Evolutionary conservation across 2,113 vertebrate species (phyloP), one percentile per base, ranked within the genome.

Genomic region (Solea senegalensis): DNA sequence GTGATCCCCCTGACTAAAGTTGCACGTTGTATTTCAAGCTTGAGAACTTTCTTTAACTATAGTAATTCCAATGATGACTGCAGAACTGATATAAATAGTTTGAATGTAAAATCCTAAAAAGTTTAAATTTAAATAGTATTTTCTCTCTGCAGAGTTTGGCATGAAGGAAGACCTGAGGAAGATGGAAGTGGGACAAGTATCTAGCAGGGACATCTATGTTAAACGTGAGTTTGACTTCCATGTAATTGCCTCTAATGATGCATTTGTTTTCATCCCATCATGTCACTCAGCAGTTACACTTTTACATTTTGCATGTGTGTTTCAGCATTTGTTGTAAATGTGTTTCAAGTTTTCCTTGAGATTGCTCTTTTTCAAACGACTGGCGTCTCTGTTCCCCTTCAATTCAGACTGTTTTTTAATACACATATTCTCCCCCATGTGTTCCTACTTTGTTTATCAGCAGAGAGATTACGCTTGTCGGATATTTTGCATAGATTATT

Each of bases 141-240:
- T 89, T 56, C 3, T 93, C 7, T 92, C 85, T 90, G 58, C 93
- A 99, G 97, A 99, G 67, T 99, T 98, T 1, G 97, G 97, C 0
- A 95, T 97, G 72, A 96, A 92, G 44, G 97, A 98, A 48, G 97
- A 98, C 84, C 65, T 96, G 71, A 81, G 96, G 86, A 97, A 96
- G 80, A 28, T 98, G 92, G 98, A 99, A 90, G 94, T 95, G 74
- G 94, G 93, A 0, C 97, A 96, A 0, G 92, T 97, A 61, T 96
- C 96, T 44, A 97, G 96, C 76, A 91, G 93, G 73, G 96, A 99
- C 0, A 94, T 99, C 51, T 99, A 99, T 43, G 95, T 96, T n/a
- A 98, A 98, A 93, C 93, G 98, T 99, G 85, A 97, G 97, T 85
- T 53, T 52, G 5, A n/a, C 26, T 52, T 6, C 21, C 40, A 7